Evolutionary conservation across 1,140 invertebrate genomes (phyloP).

Genomic region (Tribolium castaneum): DNA sequence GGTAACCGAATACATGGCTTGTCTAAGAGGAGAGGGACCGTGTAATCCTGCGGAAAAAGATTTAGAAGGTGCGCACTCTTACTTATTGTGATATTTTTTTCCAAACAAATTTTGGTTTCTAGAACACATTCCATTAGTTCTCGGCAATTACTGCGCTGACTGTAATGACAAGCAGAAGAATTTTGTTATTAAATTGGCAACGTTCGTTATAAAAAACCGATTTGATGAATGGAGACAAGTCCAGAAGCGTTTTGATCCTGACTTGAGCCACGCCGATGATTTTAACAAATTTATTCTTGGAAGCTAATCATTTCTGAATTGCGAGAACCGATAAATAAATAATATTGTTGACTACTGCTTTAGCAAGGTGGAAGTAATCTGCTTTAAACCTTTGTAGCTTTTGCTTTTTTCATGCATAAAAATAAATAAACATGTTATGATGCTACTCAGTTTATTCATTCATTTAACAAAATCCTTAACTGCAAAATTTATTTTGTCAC

Average conservation of each 20-base stretch:
- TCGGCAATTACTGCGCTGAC: not conserved
- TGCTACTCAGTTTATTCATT: too few relatives aligned
- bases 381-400: not conserved
- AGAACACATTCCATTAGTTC: not conserved
- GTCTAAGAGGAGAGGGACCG: not conserved
- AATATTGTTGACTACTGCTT: not conserved
- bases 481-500: too few relatives aligned
- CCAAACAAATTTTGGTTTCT: not conserved
- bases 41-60: not conserved
- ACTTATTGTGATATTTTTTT: not conserved
- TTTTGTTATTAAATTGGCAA: not conserved
- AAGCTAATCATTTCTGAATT: not conserved
- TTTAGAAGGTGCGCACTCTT: not conserved
- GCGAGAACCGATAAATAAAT: not conserved
- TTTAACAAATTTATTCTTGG: not conserved
- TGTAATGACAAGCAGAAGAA: not conserved
- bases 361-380: not conserved
- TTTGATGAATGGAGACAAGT: not conserved
- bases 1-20: not conserved
- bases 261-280: not conserved
- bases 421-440: too few relatives aligned
- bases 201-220: not conserved
- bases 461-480: too few relatives aligned
- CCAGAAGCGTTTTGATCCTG: not conserved
- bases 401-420: too few relatives aligned